A percentile compares a stretch with the other conserved stretches of the same genome.
These are phyloP conservation scores for Tachycineta bicolor DNA, from an alignment of 2,113 vertebrate species.

Conservation along the genomic window DNA sequence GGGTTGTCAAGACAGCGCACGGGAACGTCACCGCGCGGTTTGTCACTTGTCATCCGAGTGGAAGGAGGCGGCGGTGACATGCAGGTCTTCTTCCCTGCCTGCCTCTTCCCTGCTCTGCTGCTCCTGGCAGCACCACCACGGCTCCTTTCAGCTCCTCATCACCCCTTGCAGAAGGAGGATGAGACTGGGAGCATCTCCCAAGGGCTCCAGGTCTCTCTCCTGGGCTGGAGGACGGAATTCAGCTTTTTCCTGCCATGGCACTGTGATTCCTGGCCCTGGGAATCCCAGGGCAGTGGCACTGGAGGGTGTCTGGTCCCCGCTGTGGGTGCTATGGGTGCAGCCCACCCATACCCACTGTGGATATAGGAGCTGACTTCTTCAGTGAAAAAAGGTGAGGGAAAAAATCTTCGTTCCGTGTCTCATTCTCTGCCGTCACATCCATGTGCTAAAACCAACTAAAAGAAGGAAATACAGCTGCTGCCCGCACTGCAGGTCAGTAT, in stretches of 20 bases:
- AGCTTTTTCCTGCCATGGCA: background rate
- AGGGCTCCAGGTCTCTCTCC: background rate
- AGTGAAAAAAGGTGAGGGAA: background rate
- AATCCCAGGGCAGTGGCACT: background rate
- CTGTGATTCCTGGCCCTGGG: rapidly evolving
- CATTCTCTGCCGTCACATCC: background rate
- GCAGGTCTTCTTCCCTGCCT: background rate
- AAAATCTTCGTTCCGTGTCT: background rate
- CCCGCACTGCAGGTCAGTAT: rapidly evolving
- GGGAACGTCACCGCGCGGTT: rapidly evolving
- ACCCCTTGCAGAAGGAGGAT: background rate
- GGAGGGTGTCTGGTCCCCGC: background rate
- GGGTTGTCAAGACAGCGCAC: conserved; percentile 2
- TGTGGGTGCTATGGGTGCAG: background rate
- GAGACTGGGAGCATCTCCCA: background rate
- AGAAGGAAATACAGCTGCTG: background rate
- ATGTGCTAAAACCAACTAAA: background rate
- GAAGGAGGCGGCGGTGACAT: background rate
- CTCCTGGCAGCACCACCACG: rapidly evolving
- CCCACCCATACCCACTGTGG: background rate
- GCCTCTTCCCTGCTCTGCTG: background rate
- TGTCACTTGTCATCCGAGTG: background rate
- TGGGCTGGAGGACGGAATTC: background rate
- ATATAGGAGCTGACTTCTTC: background rate
- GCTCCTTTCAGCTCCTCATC: background rate